Conservation (phyloP, 92 coral and sea anemone genomes). For the Porites rus region DNA sequence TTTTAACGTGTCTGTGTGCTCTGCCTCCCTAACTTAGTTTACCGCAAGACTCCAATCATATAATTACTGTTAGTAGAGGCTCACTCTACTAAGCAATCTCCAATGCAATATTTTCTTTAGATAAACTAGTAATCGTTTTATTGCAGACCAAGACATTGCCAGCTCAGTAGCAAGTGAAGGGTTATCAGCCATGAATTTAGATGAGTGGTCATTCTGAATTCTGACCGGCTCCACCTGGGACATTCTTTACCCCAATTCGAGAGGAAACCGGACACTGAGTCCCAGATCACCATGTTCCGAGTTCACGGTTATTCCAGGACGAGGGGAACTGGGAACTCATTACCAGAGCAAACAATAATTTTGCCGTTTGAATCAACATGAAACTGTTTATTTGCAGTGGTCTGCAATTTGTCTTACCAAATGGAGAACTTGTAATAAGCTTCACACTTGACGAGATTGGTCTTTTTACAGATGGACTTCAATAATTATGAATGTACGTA, state of each 20-base stretch:
- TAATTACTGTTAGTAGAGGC: no score
- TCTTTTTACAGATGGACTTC: no score
- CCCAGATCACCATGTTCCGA: not conserved
- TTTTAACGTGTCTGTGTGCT: no score
- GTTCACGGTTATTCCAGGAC: conserved; percentile 1
- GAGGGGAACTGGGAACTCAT: not conserved
- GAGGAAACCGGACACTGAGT: not conserved
- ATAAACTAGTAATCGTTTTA: not conserved
- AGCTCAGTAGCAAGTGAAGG: conserved; percentile 61
- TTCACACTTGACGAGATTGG: no score
- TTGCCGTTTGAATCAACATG: no score
- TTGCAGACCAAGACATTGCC: conserved; percentile 69
- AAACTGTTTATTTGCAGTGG: not conserved
- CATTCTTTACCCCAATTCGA: no score
- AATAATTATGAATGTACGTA: no score
- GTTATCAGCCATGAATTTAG: conserved; percentile 77
- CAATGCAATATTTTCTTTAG: not conserved
- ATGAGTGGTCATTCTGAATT: conserved; percentile 82
- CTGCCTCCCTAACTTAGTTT: no score
- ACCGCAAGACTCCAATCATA: no score
- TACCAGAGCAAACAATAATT: not conserved
- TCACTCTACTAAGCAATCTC: no score
- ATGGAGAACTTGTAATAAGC: not conserved
- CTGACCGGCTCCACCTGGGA: not conserved
- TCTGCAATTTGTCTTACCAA: not conserved